phyloP scores from a whole-genome alignment of 2,113 vertebrate genomes.

The Tragulus kanchil region DNA sequence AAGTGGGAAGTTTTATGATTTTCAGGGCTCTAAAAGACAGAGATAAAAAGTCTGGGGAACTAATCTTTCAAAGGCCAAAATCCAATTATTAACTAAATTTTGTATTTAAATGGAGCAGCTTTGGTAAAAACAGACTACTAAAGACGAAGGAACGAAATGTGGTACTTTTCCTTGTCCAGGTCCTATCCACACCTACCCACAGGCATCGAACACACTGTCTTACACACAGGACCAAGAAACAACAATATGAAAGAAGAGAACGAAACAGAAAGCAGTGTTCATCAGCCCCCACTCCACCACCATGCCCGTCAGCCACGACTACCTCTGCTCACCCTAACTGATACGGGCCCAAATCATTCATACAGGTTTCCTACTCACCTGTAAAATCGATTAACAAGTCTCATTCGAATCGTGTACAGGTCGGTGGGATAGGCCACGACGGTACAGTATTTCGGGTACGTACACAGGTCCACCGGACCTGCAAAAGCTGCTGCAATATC shows the following conservation, averaged over 20 bases:
- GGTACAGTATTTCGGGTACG: constrained; percentile 96
- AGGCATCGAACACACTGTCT: not conserved
- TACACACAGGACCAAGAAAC: not conserved
- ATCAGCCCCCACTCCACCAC: not conserved
- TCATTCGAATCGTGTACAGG: constrained; percentile 94
- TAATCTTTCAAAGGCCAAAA: not conserved
- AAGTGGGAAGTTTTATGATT: constrained; percentile 9
- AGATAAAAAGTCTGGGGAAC: not conserved
- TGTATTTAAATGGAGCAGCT: constrained; percentile 40
- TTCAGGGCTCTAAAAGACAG: not conserved
- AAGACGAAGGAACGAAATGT: not conserved
- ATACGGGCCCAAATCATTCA: not conserved
- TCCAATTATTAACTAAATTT: constrained; percentile 51
- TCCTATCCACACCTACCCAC: not conserved
- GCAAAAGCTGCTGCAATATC: constrained; percentile 96
- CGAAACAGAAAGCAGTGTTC: not conserved
- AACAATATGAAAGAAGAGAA: not conserved
- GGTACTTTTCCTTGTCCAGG: not conserved
- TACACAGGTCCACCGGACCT: constrained; percentile 94
- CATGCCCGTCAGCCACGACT: not conserved
- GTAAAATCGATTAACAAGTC: constrained; percentile 95
- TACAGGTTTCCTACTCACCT: constrained; percentile 87
- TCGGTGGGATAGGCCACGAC: constrained; percentile 97
- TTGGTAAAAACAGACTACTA: not conserved
- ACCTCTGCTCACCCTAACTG: not conserved